Percentiles rank a stretch among this genome's conserved stretches.
Evolutionary conservation across 2,113 vertebrate genomes (phyloP).

Genomic region (Axis porcinus): DNA sequence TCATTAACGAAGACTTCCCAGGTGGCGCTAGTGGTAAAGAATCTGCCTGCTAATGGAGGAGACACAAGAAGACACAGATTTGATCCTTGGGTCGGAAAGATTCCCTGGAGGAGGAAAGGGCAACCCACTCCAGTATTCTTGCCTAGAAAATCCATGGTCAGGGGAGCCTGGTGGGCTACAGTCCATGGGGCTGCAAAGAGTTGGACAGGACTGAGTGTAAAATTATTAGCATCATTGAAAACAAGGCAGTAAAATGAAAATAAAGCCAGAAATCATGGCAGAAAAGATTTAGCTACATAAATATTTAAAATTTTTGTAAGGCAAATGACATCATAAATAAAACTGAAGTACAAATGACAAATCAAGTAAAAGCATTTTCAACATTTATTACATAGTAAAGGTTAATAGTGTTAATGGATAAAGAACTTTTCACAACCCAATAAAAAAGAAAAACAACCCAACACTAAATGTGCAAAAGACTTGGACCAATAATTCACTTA

Average conservation of each 20-base stretch:
- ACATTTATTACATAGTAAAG: background rate
- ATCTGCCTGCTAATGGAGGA: background rate
- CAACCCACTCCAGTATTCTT: background rate
- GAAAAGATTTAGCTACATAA: background rate
- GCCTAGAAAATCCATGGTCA: background rate
- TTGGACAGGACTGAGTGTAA: background rate
- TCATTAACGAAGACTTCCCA: background rate
- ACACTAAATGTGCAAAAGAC: background rate
- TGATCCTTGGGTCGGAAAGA: background rate
- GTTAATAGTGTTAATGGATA: background rate
- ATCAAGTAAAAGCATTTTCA: conserved; percentile 11
- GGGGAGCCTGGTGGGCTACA: background rate
- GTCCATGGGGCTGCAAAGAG: background rate
- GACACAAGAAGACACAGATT: background rate
- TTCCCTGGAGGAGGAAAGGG: background rate
- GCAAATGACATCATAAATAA: conserved; percentile 33
- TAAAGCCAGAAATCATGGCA: background rate
- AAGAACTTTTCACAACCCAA: conserved; percentile 25
- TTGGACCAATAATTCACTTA: background rate
- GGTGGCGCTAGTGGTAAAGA: background rate
- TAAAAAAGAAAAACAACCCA: background rate
- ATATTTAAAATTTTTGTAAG: conserved; percentile 27
- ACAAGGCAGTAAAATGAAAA: conserved; percentile 21
- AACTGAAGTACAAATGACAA: background rate
- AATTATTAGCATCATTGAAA: conserved; percentile 39